phyloP scores from a whole-genome alignment of 2,797 vertebrate species.

The Onychomys leucogaster region DNA sequence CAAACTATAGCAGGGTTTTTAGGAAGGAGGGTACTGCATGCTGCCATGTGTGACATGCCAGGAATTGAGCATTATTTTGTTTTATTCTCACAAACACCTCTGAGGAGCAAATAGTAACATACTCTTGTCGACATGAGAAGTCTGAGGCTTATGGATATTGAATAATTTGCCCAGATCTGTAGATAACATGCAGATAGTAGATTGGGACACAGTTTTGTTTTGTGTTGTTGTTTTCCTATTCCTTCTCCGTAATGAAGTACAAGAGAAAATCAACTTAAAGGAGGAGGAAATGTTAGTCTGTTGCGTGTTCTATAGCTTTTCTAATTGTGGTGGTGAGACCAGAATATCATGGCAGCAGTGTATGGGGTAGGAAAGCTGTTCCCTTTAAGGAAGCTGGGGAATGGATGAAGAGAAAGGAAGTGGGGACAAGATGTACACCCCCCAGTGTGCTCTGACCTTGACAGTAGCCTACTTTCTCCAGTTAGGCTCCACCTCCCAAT shows the following conservation, averaged over 20 bases:
- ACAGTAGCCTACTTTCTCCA: neutral
- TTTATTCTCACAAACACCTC: neutral
- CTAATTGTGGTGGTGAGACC: neutral
- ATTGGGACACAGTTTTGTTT: neutral
- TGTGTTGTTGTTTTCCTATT: too few species aligned
- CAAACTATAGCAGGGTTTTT: neutral
- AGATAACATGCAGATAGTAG: neutral
- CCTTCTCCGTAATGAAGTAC: neutral
- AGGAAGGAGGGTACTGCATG: neutral
- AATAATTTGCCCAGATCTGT: neutral
- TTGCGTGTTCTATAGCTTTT: neutral
- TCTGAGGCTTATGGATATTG: neutral
- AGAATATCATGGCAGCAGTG: neutral
- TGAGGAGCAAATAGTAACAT: neutral
- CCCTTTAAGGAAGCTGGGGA: neutral
- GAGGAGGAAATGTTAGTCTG: neutral
- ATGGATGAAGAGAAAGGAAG: neutral
- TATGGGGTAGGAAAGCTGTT: neutral
- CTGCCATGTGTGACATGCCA: too few species aligned
- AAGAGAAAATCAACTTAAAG: neutral
- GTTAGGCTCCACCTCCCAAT: too few species aligned
- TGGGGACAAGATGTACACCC: neutral
- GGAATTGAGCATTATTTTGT: neutral
- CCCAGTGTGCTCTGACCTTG: neutral
- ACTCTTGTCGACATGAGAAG: neutral